Conservation (phyloP, 2,888 invertebrate species). For the Leptopilina syphax region DNA sequence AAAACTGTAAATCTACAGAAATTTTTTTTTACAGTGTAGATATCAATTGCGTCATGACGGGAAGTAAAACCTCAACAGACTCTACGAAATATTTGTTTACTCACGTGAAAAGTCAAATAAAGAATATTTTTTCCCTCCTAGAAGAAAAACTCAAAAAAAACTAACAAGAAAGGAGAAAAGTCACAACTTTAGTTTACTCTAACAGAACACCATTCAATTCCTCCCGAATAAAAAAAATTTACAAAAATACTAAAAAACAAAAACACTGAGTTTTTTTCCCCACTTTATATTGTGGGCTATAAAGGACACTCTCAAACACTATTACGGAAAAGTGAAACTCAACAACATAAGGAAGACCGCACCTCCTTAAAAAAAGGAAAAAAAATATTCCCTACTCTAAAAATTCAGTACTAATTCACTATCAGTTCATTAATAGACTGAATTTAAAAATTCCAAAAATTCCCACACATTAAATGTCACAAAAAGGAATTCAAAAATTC, state of each 20-base stretch:
- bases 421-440: background rate
- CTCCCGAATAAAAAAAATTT: background rate
- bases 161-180: background rate
- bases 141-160: background rate
- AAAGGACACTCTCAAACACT: background rate
- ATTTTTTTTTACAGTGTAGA: too few species aligned
- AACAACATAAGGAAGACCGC: slow-evolving; percentile 13
- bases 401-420: slow-evolving; percentile 5
- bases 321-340: slow-evolving; percentile 11
- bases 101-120: slow-evolving; percentile 26
- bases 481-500: background rate
- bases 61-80: background rate
- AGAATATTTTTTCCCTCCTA: background rate
- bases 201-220: background rate
- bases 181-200: background rate
- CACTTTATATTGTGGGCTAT: background rate
- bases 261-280: slow-evolving; percentile 4
- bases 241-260: slow-evolving; percentile 1
- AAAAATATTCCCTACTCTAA: slow-evolving; percentile 4
- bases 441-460: background rate
- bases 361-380: background rate
- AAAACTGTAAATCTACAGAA: too few species aligned
- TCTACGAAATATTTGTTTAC: slow-evolving; percentile 39
- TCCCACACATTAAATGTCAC: background rate
- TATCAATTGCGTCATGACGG: background rate